Conservation (phyloP, 2,113 vertebrate species). For the Nothocercus nigrocapillus region DNA sequence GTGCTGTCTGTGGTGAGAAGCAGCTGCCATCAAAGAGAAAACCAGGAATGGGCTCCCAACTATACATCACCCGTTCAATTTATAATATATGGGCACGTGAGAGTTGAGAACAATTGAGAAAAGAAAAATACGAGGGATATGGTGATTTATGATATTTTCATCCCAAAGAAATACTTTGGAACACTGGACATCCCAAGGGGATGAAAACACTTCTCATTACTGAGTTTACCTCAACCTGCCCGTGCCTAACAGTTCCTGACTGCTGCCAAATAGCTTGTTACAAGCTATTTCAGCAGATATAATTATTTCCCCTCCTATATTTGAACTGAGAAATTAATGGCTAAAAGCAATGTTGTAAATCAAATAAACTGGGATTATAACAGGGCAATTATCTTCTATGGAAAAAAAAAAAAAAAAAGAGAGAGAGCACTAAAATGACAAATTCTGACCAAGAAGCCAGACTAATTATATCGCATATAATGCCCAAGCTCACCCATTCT, state of each 20-base stretch:
- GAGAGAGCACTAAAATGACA: neutral
- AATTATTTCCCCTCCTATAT: neutral
- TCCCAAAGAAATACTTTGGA: neutral
- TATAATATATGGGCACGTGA: fast-evolving
- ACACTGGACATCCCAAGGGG: neutral
- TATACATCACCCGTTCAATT: neutral
- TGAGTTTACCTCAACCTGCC: neutral
- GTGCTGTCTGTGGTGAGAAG: fast-evolving
- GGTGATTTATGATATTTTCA: neutral
- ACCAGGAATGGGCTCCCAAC: neutral
- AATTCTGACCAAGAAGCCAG: neutral
- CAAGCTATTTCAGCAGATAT: too few species aligned
- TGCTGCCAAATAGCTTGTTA: neutral
- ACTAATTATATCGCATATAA: neutral
- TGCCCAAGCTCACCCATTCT: neutral
- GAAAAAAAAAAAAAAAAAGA: too few species aligned
- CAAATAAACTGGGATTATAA: neutral
- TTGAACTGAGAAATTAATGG: neutral
- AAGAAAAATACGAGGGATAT: neutral
- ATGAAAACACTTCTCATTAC: neutral
- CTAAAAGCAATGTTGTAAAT: neutral
- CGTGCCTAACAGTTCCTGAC: neutral
- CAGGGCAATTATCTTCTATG: neutral
- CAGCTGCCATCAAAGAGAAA: neutral
- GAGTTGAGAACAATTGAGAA: neutral